Evolutionary conservation across 2,797 vertebrate species (phyloP).

Genomic region (Catostomus latipinnis): DNA sequence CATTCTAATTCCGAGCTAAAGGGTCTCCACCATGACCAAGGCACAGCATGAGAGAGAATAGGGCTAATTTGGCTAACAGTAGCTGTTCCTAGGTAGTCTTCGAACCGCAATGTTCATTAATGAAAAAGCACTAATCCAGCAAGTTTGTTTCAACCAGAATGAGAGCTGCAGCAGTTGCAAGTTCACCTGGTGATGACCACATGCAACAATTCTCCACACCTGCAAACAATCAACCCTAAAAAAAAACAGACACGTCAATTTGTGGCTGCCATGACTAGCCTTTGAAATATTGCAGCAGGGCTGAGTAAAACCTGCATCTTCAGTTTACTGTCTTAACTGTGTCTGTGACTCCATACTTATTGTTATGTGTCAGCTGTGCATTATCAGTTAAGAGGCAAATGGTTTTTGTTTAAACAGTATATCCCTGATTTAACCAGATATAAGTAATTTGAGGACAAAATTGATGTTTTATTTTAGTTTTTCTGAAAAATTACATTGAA

Average conservation of each 20-base stretch:
- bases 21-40: slow-evolving; percentile 44
- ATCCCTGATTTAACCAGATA: no score
- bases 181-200: slow-evolving; percentile 62
- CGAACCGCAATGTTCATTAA: slow-evolving; percentile 44
- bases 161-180: slow-evolving; percentile 66
- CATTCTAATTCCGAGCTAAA: slow-evolving; percentile 53
- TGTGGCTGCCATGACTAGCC: slow-evolving; percentile 66
- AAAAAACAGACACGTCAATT: slow-evolving; percentile 41
- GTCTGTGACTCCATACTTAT: no score
- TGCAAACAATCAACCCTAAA: slow-evolving; percentile 73
- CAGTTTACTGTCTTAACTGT: no score
- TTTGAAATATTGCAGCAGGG: background rate
- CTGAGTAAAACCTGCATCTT: no score
- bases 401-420: no score
- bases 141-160: slow-evolving; percentile 56
- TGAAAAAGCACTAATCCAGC: slow-evolving; percentile 68
- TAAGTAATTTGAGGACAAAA: no score
- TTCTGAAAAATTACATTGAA: no score
- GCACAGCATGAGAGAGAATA: slow-evolving; percentile 42
- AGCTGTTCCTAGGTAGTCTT: slow-evolving; percentile 72
- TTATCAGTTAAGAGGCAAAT: no score
- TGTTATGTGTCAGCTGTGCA: no score
- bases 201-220: slow-evolving; percentile 57
- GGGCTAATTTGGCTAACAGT: slow-evolving; percentile 62
- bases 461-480: no score